phyloP scores from a whole-genome alignment of 2,888 invertebrate genomes.

The Caenorhabditis virilis region DNA sequence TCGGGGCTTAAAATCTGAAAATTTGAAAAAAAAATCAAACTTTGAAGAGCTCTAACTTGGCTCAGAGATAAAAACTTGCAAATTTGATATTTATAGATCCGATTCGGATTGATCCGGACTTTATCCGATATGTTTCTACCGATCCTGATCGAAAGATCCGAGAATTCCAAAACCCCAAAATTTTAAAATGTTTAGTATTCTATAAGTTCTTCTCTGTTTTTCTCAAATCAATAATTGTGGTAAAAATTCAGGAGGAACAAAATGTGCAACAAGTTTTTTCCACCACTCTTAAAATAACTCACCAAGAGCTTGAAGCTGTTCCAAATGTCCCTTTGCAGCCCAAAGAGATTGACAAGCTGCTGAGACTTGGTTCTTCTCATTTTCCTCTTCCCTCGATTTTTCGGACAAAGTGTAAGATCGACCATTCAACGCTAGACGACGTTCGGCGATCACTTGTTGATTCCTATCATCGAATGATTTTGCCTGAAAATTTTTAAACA shows the following conservation, averaged over 20 bases:
- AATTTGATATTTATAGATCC: too few species aligned
- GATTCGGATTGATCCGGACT: too few species aligned
- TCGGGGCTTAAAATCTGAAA: too few species aligned
- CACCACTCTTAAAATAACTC: background rate
- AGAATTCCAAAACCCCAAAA: too few species aligned
- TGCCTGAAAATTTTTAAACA: slow-evolving; percentile 38
- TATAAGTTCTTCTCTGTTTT: too few species aligned
- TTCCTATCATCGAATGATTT: slow-evolving; percentile 46
- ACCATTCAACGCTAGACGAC: slow-evolving; percentile 19
- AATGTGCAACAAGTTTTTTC: background rate
- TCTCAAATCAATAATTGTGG: too few species aligned
- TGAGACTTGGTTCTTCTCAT: slow-evolving; percentile 28
- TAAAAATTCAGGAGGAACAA: background rate
- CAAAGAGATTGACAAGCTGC: slow-evolving; percentile 49
- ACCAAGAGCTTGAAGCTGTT: slow-evolving; percentile 47
- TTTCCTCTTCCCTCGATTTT: slow-evolving; percentile 11
- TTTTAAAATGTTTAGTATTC: too few species aligned
- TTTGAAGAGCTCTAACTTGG: too few species aligned
- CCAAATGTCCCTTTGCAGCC: slow-evolving; percentile 50
- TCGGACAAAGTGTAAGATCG: slow-evolving; percentile 20
- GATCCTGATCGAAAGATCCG: too few species aligned
- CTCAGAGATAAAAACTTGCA: too few species aligned
- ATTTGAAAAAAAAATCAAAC: too few species aligned
- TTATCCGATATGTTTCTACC: too few species aligned
- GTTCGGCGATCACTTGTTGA: slow-evolving; percentile 9